Evolutionary conservation across 2,888 invertebrate genomes (phyloP), one percentile per base, ranked within the genome.

Genomic region (Iphiclides podalirius): DNA sequence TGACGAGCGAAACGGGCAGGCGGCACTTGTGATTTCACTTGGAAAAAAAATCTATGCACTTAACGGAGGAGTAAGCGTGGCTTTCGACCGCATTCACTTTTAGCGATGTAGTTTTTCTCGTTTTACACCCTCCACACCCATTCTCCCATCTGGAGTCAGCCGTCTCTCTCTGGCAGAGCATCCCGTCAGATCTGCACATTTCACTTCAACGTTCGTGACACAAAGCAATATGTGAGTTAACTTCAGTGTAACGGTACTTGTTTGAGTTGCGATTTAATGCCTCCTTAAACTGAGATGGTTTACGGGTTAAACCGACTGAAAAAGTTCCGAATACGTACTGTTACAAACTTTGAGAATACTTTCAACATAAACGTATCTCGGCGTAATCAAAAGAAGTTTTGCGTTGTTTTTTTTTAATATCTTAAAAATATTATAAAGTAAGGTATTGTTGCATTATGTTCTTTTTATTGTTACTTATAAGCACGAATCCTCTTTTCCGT

Each of bases 261-360:
- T 88, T 87, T 86, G 85, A 87, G 85, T 88, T 86, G 87, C 86
- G 84, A 87, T 88, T 87, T 88, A 87, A 88, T 87, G 88, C 86
- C 84, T 84, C 85, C 86, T 86, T 86, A 84, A 88, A 86, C 86
- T 84, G 84, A 84, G 86, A 87, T 85, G 86, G 83, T 88, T 88
- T 85, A 86, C 83, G 83, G 85, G 85, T 86, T 85, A 86, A 81
- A 84, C 80, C 79, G 79, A 70, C 74, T 75, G 79, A 80, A 83
- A 83, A 74, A 80, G 84, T 82, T 86, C 79, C 79, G 83, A 84
- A 82, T 83, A 80, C 79, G 70, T 72, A 65, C 71, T 69, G 68
- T 74, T 81, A 79, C 80, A 82, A 84, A 82, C 80, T 83, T 83
- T 81, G 78, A 71, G 75, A 83, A 80, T 67, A 67, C 64, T 73